phyloP scores from a whole-genome alignment of 2,888 invertebrate genomes.

The Leptura quadrifasciata region DNA sequence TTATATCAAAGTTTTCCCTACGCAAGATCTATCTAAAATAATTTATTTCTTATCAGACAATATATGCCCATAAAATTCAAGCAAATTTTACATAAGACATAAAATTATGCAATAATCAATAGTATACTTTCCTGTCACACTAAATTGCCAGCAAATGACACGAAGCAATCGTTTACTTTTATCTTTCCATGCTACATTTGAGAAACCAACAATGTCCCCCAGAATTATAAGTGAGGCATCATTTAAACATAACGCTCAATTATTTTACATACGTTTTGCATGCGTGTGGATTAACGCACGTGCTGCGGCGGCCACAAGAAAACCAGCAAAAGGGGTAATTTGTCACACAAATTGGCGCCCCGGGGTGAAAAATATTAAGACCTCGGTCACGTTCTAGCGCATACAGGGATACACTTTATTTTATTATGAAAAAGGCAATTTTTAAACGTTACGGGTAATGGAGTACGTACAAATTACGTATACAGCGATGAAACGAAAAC shows the following conservation, averaged over 20 bases:
- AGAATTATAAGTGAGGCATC: conserved; percentile 53
- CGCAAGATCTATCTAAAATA: no score
- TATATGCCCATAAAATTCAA: no score
- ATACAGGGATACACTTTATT: conserved; percentile 10
- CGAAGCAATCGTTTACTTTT: conserved; percentile 30
- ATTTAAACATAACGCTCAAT: conserved; percentile 70
- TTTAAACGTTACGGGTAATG: not conserved
- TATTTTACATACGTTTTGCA: conserved; percentile 66
- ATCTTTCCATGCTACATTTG: conserved; percentile 40
- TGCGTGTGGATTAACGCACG: conserved; percentile 51
- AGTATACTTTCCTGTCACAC: not conserved
- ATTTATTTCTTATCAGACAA: no score
- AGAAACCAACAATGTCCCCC: conserved; percentile 20
- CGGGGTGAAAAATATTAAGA: conserved; percentile 35
- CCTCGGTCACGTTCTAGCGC: conserved; percentile 6
- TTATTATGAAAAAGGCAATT: not conserved
- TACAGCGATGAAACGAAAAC: no score
- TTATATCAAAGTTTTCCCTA: no score
- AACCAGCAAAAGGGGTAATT: conserved; percentile 52
- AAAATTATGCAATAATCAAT: no score
- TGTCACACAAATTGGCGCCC: conserved; percentile 57
- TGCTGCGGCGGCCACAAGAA: conserved; percentile 37
- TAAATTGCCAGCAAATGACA: not conserved
- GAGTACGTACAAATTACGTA: not conserved
- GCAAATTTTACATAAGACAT: no score